Base-by-base conservation (phyloP, 2,888 invertebrate species). In the Metellina segmentata region DNA sequence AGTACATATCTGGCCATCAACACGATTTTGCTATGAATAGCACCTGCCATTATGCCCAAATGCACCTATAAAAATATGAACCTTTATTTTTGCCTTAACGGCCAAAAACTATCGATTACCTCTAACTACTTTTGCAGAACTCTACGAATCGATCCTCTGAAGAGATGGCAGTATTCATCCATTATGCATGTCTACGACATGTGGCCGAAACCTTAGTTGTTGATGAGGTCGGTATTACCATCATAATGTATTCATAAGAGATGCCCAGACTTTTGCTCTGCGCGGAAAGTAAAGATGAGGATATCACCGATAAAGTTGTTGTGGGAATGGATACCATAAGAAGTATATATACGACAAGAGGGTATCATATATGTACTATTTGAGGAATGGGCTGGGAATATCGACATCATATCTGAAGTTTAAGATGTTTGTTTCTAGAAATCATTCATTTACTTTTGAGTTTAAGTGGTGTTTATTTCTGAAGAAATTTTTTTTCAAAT, bases 161-260 rank as follows among this genome's bases (percentile, higher is more conserved):
- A 72, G 71, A 82, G 71, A 82, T 82, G 49, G 19, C 49, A n/a
- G 34, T 70, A 19, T 72, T 71, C 72, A 86, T 86, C 79, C 79
- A 86, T 86, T 86, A 86, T 86, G 78, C 69, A 86, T 71, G 61
- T 53, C 19, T 71, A 72, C 52, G 75, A 34, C 75, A 86, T 79
- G 71, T 70, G 78, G 70, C 19, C 16, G 79, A n/a, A 71, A 34
- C 86, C 78, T 70, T 13, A 85, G 79, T 79, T 86, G 79, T 78
- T 86, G 52, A 85, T 85, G 85, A 75, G 85, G 61, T 61, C 20
- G 85, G 48, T 49, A 34, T 16, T 48, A n/a, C 61, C n/a, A n/a
- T 86, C 70, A 70, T 86, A 86, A 86, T 78, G 78, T 79, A 86
- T 86, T 86, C 86, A 86, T 86, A 52, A 79, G 86, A 86, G 34